These are phyloP conservation scores for Coilia nasus DNA, from an alignment of 2,797 vertebrate species.

Conservation along the genomic window DNA sequence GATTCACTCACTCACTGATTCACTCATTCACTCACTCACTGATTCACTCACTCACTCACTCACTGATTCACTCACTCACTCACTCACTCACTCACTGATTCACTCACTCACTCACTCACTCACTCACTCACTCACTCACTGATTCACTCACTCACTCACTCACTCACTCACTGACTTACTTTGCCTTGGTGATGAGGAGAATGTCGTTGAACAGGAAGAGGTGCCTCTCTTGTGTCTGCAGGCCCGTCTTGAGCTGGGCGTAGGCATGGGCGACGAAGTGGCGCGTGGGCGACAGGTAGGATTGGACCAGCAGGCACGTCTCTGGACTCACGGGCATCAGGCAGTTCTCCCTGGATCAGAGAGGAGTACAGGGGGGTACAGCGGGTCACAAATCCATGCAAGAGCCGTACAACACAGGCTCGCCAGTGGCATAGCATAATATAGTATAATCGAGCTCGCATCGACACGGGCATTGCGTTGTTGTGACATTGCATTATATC, in stretches of 20 bases:
- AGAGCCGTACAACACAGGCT: background rate
- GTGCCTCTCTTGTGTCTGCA: slow-evolving; percentile 91
- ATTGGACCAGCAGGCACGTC: slow-evolving; percentile 85
- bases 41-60: background rate
- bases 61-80: too few relatives aligned
- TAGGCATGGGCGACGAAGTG: slow-evolving; percentile 83
- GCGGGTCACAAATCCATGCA: background rate
- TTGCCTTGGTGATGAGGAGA: slow-evolving; percentile 90
- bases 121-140: too few relatives aligned
- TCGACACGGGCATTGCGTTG: too few relatives aligned
- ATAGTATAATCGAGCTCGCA: too few relatives aligned
- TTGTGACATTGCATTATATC: too few relatives aligned
- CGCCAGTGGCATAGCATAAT: background rate
- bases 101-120: background rate
- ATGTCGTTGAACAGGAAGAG: slow-evolving; percentile 92
- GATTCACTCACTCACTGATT: too few relatives aligned
- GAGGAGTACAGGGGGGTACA: background rate
- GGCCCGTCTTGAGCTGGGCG: slow-evolving; percentile 86
- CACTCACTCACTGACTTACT: slow-evolving; percentile 74
- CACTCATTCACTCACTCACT: slow-evolving; percentile 74
- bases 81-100: background rate
- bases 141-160: too few relatives aligned
- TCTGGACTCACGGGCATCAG: slow-evolving; percentile 84
- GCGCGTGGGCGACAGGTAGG: slow-evolving; percentile 80
- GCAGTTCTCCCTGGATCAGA: slow-evolving; percentile 81